Conservation (phyloP, 2,888 invertebrate species). For the Leptogaster cylindrica region DNA sequence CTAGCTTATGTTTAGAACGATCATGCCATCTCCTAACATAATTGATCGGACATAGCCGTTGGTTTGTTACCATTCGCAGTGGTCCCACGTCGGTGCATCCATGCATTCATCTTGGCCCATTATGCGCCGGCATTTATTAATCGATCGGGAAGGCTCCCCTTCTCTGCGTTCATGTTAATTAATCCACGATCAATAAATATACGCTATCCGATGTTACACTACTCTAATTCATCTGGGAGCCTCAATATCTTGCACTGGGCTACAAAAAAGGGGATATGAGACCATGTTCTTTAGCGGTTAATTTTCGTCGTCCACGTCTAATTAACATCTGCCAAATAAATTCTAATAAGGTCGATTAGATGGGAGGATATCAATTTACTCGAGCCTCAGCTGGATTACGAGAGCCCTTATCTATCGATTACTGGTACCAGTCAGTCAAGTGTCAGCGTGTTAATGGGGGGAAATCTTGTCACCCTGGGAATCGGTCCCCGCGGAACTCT, state of each 20-base stretch:
- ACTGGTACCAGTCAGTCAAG: slow-evolving; percentile 33
- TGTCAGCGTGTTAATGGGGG: slow-evolving; percentile 27
- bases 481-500: too few relatives aligned
- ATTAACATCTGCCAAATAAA: slow-evolving; percentile 40
- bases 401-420: slow-evolving; percentile 28
- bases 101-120: slow-evolving; percentile 5
- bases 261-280: slow-evolving; percentile 7
- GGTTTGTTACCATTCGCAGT: slow-evolving; percentile 34
- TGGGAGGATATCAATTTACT: slow-evolving; percentile 22
- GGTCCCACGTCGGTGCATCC: neutral
- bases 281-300: neutral
- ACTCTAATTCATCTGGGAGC: slow-evolving; percentile 23
- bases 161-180: slow-evolving; percentile 12
- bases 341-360: slow-evolving; percentile 36
- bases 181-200: slow-evolving; percentile 33
- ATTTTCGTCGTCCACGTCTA: slow-evolving; percentile 27
- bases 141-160: neutral
- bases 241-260: slow-evolving; percentile 1
- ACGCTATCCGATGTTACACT: slow-evolving; percentile 15
- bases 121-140: slow-evolving; percentile 32
- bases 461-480: slow-evolving; percentile 33
- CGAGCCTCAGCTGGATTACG: slow-evolving; percentile 19
- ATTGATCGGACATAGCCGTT: slow-evolving; percentile 37
- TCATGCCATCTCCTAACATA: slow-evolving; percentile 28
- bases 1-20: slow-evolving; percentile 21